phyloP scores from a whole-genome alignment of 1,140 invertebrate species.

The Cotesia chilonis region DNA sequence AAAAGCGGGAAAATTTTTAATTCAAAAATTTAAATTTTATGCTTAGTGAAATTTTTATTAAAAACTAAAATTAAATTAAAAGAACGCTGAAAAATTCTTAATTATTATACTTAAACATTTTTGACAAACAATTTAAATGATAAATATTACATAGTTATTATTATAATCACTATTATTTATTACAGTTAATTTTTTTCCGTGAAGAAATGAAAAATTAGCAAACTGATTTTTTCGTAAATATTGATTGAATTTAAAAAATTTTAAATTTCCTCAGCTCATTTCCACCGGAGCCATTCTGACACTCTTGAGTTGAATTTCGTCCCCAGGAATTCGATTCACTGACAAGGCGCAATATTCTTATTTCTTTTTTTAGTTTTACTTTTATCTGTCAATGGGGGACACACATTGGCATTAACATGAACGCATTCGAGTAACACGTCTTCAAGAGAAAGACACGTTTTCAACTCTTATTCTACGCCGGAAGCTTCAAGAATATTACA shows the following conservation, averaged over 20 bases:
- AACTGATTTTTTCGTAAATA: not conserved
- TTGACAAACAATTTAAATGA: too few relatives aligned
- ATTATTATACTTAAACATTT: too few relatives aligned
- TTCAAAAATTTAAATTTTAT: too few relatives aligned
- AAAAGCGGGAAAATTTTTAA: too few relatives aligned
- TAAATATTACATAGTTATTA: too few relatives aligned
- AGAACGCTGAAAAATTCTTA: too few relatives aligned
- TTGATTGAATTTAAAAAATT: constrained; percentile 2
- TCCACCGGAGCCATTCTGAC: not conserved
- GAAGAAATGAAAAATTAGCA: too few relatives aligned
- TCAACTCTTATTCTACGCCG: constrained; percentile 26
- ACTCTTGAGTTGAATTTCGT: not conserved
- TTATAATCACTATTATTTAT: too few relatives aligned
- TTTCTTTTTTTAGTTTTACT: not conserved
- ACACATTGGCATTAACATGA: constrained; percentile 5
- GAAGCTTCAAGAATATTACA: constrained; percentile 30
- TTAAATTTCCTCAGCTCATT: not conserved
- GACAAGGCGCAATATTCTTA: not conserved
- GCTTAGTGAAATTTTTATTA: too few relatives aligned
- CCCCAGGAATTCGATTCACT: constrained; percentile 5
- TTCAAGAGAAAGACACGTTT: constrained; percentile 25
- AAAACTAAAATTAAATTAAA: too few relatives aligned
- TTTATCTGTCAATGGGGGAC: not conserved
- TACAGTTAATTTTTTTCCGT: too few relatives aligned
- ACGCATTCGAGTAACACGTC: constrained; percentile 26